Evolutionary conservation across 2,113 vertebrate genomes (phyloP).

Genomic region (Spilogale gracilis): DNA sequence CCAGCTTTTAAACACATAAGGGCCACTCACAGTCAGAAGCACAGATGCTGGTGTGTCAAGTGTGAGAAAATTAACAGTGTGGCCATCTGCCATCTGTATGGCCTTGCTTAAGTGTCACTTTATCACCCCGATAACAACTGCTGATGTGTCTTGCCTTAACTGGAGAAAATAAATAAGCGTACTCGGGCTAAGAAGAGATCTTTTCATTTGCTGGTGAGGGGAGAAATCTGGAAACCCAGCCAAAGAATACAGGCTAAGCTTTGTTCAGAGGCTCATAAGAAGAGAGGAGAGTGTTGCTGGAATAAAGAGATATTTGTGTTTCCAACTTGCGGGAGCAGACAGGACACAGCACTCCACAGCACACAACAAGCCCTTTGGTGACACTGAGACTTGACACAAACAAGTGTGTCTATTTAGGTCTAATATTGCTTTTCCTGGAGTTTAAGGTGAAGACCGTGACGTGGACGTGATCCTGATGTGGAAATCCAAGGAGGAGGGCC

Average conservation of each 20-base stretch:
- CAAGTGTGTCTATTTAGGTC: conserved; percentile 3
- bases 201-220: conserved; percentile 71
- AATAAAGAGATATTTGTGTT: conserved; percentile 80
- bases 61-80: conserved; percentile 51
- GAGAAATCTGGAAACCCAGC: conserved; percentile 70
- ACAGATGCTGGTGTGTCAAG: conserved; percentile 49
- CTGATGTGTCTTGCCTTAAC: conserved; percentile 68
- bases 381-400: neutral
- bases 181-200: conserved; percentile 68
- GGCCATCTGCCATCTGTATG: conserved; percentile 52
- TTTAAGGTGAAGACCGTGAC: conserved; percentile 45
- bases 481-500: neutral
- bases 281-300: conserved; percentile 45
- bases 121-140: conserved; percentile 61
- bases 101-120: conserved; percentile 63
- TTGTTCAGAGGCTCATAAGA: conserved; percentile 68
- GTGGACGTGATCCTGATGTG: neutral
- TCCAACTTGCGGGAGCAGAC: conserved; percentile 5
- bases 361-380: conserved; percentile 53
- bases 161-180: conserved; percentile 78
- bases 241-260: conserved; percentile 82
- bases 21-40: conserved; percentile 38
- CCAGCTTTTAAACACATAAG: neutral
- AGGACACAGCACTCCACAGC: neutral
- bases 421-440: neutral